phyloP scores from a whole-genome alignment of 1,140 invertebrate genomes.

The Diachasma alloeum region DNA sequence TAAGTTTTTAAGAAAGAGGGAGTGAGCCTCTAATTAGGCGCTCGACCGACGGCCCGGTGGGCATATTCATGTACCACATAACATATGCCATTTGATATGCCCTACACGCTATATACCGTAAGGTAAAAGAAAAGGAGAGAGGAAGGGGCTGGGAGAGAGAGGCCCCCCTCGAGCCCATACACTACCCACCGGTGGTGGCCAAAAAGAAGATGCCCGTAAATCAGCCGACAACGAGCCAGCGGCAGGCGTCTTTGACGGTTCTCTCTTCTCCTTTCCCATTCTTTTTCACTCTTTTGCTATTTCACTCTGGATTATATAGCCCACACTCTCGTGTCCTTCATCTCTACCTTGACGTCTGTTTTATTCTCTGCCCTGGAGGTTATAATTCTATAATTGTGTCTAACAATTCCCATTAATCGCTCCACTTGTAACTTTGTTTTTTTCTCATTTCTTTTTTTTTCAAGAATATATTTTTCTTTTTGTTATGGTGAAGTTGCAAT shows the following conservation, averaged over 20 bases:
- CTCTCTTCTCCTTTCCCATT: not conserved
- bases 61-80: slow-evolving; percentile 46
- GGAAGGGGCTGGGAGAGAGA: not conserved
- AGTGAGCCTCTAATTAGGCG: slow-evolving; percentile 54
- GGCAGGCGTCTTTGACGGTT: slow-evolving; percentile 41
- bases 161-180: not conserved
- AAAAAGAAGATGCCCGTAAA: slow-evolving; percentile 49
- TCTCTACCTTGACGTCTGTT: not conserved
- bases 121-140: slow-evolving; percentile 19
- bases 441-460: not conserved
- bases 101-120: slow-evolving; percentile 43
- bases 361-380: not conserved
- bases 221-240: slow-evolving; percentile 50
- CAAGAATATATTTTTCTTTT: not conserved
- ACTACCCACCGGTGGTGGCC: slow-evolving; percentile 8
- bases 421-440: not conserved
- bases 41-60: slow-evolving; percentile 40
- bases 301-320: slow-evolving; percentile 2
- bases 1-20: slow-evolving; percentile 25
- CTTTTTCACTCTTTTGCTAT: not conserved
- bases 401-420: not conserved
- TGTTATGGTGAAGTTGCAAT: not conserved
- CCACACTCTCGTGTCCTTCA: not conserved
- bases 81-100: slow-evolving; percentile 51
- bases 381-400: slow-evolving; percentile 4